These are phyloP conservation scores for Bombus affinis DNA, from an alignment of 1,140 invertebrate species.

Conservation along the genomic window DNA sequence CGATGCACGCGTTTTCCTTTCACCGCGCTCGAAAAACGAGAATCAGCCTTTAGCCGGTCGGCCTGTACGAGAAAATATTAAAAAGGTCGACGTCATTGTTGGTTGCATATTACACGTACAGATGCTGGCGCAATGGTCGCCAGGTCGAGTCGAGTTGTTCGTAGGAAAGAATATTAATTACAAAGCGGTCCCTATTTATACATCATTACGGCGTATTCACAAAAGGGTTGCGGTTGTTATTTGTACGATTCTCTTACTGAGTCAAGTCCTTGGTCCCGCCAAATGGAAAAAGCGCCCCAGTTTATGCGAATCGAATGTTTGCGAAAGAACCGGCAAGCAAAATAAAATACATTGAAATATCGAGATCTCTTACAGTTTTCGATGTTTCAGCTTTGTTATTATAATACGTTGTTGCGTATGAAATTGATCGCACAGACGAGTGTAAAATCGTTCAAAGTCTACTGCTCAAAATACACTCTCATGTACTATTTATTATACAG, in stretches of 20 bases:
- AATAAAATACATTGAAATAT: too few species aligned
- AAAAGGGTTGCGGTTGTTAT: neutral
- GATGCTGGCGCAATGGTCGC: too few species aligned
- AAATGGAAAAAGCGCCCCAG: neutral
- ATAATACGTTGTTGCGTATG: too few species aligned
- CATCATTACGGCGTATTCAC: neutral
- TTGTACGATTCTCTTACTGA: neutral
- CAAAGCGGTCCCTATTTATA: slow-evolving; percentile 17
- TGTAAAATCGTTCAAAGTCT: too few species aligned
- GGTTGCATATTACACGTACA: neutral
- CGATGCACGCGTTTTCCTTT: slow-evolving; percentile 29
- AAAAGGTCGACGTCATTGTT: slow-evolving; percentile 20
- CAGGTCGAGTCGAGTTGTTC: neutral
- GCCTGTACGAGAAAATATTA: neutral
- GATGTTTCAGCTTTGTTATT: neutral
- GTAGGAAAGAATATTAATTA: slow-evolving; percentile 36
- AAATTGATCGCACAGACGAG: too few species aligned
- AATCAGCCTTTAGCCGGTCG: neutral
- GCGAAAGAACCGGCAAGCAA: neutral
- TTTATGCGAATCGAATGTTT: neutral
- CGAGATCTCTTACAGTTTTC: neutral
- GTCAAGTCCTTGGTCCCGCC: too few species aligned
- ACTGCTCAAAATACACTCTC: too few species aligned
- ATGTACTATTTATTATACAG: too few species aligned
- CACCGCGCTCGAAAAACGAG: slow-evolving; percentile 2